Conservation (phyloP, 2,113 vertebrate genomes). For the Sardina pilchardus region DNA sequence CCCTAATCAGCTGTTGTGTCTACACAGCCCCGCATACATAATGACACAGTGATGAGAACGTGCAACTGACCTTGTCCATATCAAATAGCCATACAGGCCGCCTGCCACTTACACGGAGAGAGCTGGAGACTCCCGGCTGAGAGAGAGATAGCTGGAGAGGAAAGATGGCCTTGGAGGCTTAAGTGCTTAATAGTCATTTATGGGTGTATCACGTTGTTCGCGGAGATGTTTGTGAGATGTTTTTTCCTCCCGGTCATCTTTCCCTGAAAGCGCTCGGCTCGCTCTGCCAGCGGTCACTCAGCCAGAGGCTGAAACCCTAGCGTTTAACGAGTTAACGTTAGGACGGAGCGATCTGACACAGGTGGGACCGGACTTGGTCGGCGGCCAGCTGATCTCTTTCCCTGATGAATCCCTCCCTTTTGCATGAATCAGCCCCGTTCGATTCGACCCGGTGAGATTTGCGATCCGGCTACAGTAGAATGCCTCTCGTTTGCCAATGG, state of each 20-base stretch:
- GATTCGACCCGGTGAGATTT: background rate
- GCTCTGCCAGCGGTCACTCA: background rate
- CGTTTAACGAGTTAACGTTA: background rate
- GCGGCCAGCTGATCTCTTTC: background rate
- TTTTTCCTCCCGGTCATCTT: background rate
- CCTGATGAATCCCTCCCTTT: background rate
- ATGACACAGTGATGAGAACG: background rate
- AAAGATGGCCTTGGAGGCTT: background rate
- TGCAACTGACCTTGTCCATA: background rate
- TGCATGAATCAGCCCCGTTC: background rate
- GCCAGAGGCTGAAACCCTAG: background rate
- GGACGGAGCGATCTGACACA: background rate
- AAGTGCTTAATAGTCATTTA: background rate
- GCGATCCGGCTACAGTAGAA: background rate
- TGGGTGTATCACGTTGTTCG: background rate
- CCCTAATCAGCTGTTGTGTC: background rate
- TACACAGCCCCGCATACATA: background rate
- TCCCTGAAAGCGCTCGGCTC: background rate
- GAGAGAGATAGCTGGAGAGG: background rate
- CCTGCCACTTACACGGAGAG: background rate
- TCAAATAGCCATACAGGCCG: background rate
- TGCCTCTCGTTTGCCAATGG: background rate
- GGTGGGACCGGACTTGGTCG: background rate
- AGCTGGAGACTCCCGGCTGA: background rate
- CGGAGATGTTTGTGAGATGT: background rate